Conservation (phyloP, 1,140 invertebrate species). For the Tetraneura akinire region DNA sequence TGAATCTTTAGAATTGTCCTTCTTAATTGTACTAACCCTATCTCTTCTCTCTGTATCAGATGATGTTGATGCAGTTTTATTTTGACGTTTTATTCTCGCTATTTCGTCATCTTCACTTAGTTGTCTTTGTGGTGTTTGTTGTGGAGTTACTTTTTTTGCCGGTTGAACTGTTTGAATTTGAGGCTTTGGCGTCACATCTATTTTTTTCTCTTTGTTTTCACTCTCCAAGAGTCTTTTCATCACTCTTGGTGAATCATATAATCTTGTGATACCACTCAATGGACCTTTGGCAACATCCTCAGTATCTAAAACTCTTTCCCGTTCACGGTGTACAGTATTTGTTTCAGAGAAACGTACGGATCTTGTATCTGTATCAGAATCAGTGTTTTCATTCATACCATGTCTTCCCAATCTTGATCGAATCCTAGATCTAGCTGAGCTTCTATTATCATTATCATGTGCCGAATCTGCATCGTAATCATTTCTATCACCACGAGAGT, state of each 20-base stretch:
- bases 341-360: constrained; percentile 66
- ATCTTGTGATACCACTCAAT: constrained; percentile 83
- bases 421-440: constrained; percentile 66
- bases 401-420: constrained; percentile 73
- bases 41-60: constrained; percentile 59
- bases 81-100: constrained; percentile 82
- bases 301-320: constrained; percentile 81
- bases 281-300: constrained; percentile 84
- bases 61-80: constrained; percentile 65
- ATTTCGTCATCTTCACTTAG: constrained; percentile 89
- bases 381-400: constrained; percentile 62
- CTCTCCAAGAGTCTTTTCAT: constrained; percentile 84
- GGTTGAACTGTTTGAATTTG: constrained; percentile 62
- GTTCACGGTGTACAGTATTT: constrained; percentile 62
- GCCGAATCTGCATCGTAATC: constrained; percentile 64
- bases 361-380: constrained; percentile 70
- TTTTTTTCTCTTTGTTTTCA: constrained; percentile 72
- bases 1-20: constrained; percentile 55
- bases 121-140: constrained; percentile 62
- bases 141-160: constrained; percentile 60
- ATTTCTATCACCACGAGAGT: constrained; percentile 51
- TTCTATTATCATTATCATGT: constrained; percentile 64
- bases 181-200: constrained; percentile 69
- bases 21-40: constrained; percentile 61
- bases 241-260: constrained; percentile 84